Conservation (phyloP, 2,888 invertebrate genomes). For the Drosophila affinis region DNA sequence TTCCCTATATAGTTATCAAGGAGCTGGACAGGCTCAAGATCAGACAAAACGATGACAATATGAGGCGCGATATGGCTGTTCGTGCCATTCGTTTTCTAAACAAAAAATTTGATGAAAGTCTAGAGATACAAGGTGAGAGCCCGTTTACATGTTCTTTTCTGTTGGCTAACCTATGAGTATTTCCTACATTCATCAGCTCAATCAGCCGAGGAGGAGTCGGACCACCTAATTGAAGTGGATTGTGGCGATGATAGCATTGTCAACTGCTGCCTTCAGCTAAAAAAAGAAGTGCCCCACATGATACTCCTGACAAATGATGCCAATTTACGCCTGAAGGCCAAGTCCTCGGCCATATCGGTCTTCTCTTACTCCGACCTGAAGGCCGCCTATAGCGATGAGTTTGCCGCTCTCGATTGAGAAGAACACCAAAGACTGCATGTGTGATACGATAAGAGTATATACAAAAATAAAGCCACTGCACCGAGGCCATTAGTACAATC, state of each 20-base stretch:
- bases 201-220: slow-evolving; percentile 83
- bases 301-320: slow-evolving; percentile 85
- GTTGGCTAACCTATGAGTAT: background rate
- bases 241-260: slow-evolving; percentile 85
- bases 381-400: slow-evolving; percentile 47
- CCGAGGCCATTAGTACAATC: background rate
- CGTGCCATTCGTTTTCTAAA: slow-evolving; percentile 37
- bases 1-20: slow-evolving; percentile 85
- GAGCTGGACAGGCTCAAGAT: slow-evolving; percentile 83
- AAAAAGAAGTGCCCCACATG: slow-evolving; percentile 81
- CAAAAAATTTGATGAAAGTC: slow-evolving; percentile 43
- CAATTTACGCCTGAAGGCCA: slow-evolving; percentile 85
- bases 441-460: slow-evolving; percentile 11
- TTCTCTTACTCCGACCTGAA: slow-evolving; percentile 76
- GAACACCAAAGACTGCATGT: slow-evolving; percentile 30
- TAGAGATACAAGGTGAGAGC: slow-evolving; percentile 36
- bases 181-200: slow-evolving; percentile 83
- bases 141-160: no score
- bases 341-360: slow-evolving; percentile 83
- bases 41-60: slow-evolving; percentile 1
- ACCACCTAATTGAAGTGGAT: slow-evolving; percentile 82
- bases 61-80: slow-evolving; percentile 13
- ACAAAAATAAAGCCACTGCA: background rate
- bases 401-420: slow-evolving; percentile 21
- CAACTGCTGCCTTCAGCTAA: slow-evolving; percentile 85